Percentiles rank a stretch among this genome's conserved stretches.
Conservation (phyloP, 2,797 vertebrate genomes). For the Sebastiscus albofasciatus region DNA sequence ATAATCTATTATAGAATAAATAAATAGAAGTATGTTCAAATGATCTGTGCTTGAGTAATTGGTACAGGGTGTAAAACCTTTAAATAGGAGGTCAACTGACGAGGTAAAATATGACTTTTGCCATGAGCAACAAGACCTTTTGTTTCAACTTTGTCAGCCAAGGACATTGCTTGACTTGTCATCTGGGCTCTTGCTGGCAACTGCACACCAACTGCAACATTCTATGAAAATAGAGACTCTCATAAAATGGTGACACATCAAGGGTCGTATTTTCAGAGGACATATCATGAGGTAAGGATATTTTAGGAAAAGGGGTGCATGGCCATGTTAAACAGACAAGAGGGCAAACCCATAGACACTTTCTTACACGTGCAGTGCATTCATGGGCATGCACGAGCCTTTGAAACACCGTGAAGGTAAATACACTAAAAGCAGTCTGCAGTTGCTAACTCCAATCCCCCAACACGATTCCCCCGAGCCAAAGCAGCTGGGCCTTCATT, state of each 20-base stretch:
- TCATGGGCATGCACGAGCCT: slow-evolving; percentile 17
- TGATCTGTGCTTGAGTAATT: background rate
- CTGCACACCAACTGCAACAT: slow-evolving; percentile 63
- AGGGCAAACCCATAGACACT: slow-evolving; percentile 24
- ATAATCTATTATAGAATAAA: background rate
- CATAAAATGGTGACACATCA: slow-evolving; percentile 72
- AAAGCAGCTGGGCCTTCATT: slow-evolving; percentile 38
- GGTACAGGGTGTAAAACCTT: background rate
- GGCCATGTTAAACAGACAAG: slow-evolving; percentile 5
- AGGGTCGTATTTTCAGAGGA: slow-evolving; percentile 68
- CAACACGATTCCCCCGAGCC: background rate
- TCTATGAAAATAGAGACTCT: slow-evolving; percentile 62
- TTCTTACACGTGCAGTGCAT: slow-evolving; percentile 21
- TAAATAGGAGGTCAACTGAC: slow-evolving; percentile 7
- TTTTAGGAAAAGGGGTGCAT: slow-evolving; percentile 37
- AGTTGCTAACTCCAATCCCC: slow-evolving; percentile 26
- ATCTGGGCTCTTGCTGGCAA: slow-evolving; percentile 43
- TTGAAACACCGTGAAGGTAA: slow-evolving; percentile 10
- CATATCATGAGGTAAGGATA: slow-evolving; percentile 55
- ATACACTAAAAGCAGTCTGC: slow-evolving; percentile 19
- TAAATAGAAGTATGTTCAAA: background rate
- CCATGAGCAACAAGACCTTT: slow-evolving; percentile 21
- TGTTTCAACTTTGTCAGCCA: slow-evolving; percentile 38
- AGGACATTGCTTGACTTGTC: slow-evolving; percentile 55
- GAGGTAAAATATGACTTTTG: slow-evolving; percentile 25